These are phyloP conservation scores for Bombyx huttoni DNA, from an alignment of 2,888 invertebrate species.

Conservation along the genomic window DNA sequence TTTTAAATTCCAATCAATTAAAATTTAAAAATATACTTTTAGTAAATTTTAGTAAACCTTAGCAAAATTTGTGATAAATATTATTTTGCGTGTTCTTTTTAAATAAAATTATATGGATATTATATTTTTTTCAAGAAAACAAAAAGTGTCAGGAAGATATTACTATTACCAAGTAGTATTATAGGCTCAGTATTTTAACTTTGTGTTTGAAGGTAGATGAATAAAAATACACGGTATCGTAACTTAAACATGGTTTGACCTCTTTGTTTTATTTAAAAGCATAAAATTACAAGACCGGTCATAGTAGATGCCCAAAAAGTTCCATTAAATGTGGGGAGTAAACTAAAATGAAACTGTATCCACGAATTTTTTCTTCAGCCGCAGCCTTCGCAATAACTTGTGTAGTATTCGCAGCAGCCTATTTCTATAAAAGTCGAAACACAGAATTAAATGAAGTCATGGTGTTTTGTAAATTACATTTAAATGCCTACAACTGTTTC, in stretches of 20 bases:
- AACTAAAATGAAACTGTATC: constrained; percentile 54
- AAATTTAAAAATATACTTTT: too few relatives aligned
- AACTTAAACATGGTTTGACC: constrained; percentile 25
- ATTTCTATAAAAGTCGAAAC: constrained; percentile 48
- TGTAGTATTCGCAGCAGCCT: constrained; percentile 54
- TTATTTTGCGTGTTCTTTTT: too few relatives aligned
- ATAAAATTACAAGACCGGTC: constrained; percentile 46
- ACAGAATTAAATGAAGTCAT: constrained; percentile 58
- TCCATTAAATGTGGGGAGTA: constrained; percentile 45
- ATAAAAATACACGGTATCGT: constrained; percentile 11
- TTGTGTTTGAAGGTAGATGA: constrained; percentile 31
- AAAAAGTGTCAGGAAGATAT: too few relatives aligned
- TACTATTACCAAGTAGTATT: too few relatives aligned
- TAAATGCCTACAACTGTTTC: constrained; percentile 56
- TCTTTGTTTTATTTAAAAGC: constrained; percentile 43
- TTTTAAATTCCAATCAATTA: too few relatives aligned
- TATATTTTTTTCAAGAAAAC: too few relatives aligned
- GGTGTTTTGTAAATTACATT: constrained; percentile 64
- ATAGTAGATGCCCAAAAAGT: constrained; percentile 17
- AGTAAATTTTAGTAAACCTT: too few relatives aligned
- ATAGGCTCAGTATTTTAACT: too few relatives aligned
- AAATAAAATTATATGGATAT: too few relatives aligned
- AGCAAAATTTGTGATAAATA: too few relatives aligned
- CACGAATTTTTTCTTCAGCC: constrained; percentile 47
- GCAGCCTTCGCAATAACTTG: constrained; percentile 54